Evolutionary conservation across 2,797 vertebrate species (phyloP), one percentile per base, ranked within the genome.

Genomic region (Lagocephalus sceleratus): DNA sequence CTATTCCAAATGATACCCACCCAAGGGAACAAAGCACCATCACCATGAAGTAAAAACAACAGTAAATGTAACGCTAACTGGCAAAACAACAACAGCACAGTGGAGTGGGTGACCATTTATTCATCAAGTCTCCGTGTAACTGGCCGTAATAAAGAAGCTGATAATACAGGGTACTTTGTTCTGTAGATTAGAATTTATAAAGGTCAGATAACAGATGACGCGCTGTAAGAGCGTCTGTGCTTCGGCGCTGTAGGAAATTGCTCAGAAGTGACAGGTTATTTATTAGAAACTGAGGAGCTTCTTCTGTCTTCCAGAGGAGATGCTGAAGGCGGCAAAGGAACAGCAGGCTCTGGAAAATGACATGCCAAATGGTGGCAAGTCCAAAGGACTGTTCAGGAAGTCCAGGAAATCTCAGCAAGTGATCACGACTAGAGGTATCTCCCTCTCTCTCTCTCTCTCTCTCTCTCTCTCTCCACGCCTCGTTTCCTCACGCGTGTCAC

Each of bases 301-400:
- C 21, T 25, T 57, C 8, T 72, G 55, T 55, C 42, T 72, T 70
- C 62, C 80, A 99, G 97, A 95, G 42, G 97, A 97, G 78, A 85
- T 91, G 60, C 74, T 94, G 64, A 95, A 88, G 64, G 79, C 95
- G 68, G 93, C 93, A n/a, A 87, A 88, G 80, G 95, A 96, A 65
- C 94, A 95, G 50, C 50, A 91, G 73, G 90, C 79, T 0, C 69
- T 94, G 59, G 95, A 98, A 66, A 90, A 88, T 3, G 94, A 90
- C 3, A 88, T 92, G 75, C n/a, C 57, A 0, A 91, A 91, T 53
- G 91, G 91, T 70, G 87, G 84, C 3, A 91, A 85, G 60, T 17
- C 60, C 23, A 87, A 83, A 60, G 87, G 90, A 54, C 71, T 97
- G 44, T 94, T 97, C 73, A 92, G 76, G 66, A 94, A 91, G 87